Evolutionary conservation across 1,140 invertebrate genomes (phyloP).

Genomic region (Triops cancriformis): DNA sequence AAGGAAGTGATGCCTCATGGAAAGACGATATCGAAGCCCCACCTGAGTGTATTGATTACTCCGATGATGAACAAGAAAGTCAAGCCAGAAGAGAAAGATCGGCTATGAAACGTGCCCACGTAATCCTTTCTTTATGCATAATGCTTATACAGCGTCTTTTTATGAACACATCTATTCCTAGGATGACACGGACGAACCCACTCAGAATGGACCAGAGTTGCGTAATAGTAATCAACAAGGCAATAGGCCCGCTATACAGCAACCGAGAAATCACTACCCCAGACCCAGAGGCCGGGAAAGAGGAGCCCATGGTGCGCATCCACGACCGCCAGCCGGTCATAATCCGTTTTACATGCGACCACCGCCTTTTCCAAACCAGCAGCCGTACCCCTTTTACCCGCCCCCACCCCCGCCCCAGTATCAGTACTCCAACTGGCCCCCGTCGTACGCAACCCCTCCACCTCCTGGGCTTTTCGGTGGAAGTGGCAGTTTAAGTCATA

Average conservation of each 20-base stretch:
- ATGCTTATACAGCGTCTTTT: neutral
- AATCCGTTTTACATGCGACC: constrained; percentile 24
- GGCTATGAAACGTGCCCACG: neutral
- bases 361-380: neutral
- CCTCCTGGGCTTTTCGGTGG: neutral
- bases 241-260: neutral
- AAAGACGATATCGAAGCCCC: constrained; percentile 73
- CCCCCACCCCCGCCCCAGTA: neutral
- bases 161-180: neutral
- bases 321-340: neutral
- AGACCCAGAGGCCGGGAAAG: neutral
- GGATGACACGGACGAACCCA: neutral
- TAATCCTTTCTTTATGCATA: neutral
- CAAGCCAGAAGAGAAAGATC: constrained; percentile 36
- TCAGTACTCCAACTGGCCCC: neutral
- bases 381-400: neutral
- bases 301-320: neutral
- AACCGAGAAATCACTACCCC: neutral
- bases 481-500: neutral
- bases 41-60: constrained; percentile 60
- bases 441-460: neutral
- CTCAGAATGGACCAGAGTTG: neutral
- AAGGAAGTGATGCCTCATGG: constrained; percentile 75
- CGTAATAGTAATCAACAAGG: neutral
- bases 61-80: constrained; percentile 78